These are phyloP conservation scores for Linyphia triangularis DNA, from an alignment of 2,888 invertebrate species.

Conservation along the genomic window DNA sequence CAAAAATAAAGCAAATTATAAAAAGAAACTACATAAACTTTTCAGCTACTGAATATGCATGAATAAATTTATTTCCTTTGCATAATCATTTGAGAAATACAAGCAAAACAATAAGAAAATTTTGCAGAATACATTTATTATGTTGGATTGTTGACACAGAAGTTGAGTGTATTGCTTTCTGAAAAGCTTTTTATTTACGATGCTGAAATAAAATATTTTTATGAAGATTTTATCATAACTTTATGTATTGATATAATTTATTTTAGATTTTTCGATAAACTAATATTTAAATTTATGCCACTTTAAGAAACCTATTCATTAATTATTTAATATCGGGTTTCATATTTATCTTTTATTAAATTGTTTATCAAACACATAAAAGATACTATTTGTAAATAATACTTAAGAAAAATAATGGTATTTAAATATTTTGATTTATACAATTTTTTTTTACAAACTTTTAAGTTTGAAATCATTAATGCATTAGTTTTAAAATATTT, in stretches of 20 bases:
- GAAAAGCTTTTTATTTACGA: background rate
- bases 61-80: conserved; percentile 30
- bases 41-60: conserved; percentile 19
- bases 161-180: background rate
- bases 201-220: background rate
- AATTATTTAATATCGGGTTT: no score
- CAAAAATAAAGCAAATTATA: background rate
- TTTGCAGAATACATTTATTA: conserved; percentile 21
- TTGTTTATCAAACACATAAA: no score
- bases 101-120: conserved; percentile 17
- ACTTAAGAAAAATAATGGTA: no score
- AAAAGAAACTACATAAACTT: conserved; percentile 40
- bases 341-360: no score
- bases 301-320: no score
- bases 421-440: no score
- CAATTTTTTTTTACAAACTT: no score
- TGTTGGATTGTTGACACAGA: conserved; percentile 17
- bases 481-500: no score
- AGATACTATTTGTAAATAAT: no score
- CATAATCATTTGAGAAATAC: conserved; percentile 33
- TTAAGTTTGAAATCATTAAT: no score
- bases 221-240: background rate
- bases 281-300: background rate
- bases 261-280: background rate
- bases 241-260: background rate